These are phyloP conservation scores for Charina bottae DNA, from an alignment of 2,113 vertebrate genomes.

Conservation along the genomic window DNA sequence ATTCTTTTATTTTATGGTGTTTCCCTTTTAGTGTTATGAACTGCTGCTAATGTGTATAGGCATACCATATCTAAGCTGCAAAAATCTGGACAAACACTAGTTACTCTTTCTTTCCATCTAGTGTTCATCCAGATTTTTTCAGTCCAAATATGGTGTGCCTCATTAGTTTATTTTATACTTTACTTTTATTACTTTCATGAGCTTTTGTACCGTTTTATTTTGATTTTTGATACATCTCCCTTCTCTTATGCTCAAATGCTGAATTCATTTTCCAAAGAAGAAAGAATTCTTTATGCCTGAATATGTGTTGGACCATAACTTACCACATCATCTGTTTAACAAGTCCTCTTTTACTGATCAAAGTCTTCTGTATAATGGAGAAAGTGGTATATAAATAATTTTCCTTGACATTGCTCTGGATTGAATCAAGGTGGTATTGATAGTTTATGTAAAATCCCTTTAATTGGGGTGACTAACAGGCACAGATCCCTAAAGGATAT, in stretches of 20 bases:
- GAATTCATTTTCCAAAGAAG: neutral
- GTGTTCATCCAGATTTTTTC: neutral
- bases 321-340: neutral
- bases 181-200: neutral
- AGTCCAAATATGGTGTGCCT: neutral
- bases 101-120: neutral
- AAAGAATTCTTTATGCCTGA: neutral
- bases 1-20: neutral
- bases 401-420: constrained; percentile 40
- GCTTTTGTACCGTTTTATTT: neutral
- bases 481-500: constrained; percentile 52
- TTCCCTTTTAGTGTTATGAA: neutral
- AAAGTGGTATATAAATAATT: constrained; percentile 21
- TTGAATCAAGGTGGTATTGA: constrained; percentile 41
- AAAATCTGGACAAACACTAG: neutral
- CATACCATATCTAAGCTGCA: neutral
- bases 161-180: neutral
- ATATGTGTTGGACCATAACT: neutral
- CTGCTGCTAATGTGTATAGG: neutral
- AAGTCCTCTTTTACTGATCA: neutral
- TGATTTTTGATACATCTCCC: neutral
- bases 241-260: neutral
- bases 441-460: constrained; percentile 61
- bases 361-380: neutral
- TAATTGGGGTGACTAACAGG: constrained; percentile 58